A percentile compares a stretch with the other conserved stretches of the same genome.
phyloP scores from a whole-genome alignment of 1,140 invertebrate genomes.

The Sinella curviseta region DNA sequence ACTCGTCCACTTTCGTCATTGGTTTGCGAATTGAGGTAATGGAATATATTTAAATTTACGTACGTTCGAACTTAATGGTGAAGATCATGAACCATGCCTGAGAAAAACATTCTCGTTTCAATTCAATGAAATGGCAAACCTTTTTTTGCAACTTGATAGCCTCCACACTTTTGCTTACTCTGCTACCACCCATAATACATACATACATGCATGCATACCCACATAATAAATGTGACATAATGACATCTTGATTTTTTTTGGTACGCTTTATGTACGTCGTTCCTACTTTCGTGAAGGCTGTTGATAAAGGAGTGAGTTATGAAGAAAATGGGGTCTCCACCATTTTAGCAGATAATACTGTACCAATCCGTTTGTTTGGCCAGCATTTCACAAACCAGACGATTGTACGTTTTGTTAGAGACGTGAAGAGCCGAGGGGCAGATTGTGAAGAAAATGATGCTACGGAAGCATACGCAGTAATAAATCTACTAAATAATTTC shows the following conservation, averaged over 20 bases:
- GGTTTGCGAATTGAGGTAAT: conserved; percentile 41
- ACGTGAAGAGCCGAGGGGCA: conserved; percentile 56
- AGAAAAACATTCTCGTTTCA: too few relatives aligned
- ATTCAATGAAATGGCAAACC: too few relatives aligned
- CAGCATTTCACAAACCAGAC: conserved; percentile 66
- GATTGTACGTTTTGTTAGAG: conserved; percentile 65
- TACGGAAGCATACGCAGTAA: conserved; percentile 39
- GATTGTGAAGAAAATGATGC: conserved; percentile 40
- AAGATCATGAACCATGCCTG: too few relatives aligned
- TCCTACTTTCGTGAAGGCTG: conserved; percentile 6
- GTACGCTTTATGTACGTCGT: too few relatives aligned
- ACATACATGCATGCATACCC: too few relatives aligned
- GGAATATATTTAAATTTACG: neutral
- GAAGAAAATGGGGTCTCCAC: conserved; percentile 67
- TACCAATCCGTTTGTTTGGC: conserved; percentile 74
- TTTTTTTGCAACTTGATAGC: too few relatives aligned
- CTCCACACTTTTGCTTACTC: too few relatives aligned
- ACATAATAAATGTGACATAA: too few relatives aligned
- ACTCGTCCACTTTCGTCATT: conserved; percentile 31
- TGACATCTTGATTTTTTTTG: too few relatives aligned
- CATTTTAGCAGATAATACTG: conserved; percentile 62
- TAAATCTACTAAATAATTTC: neutral
- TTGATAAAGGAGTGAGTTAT: conserved; percentile 52
- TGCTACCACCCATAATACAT: too few relatives aligned
- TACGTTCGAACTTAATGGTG: too few relatives aligned